Evolutionary conservation across 53 echinoderm and acorn worm species (phyloP), one percentile per base, ranked within the genome.

Genomic region (Echinarachnius parma): DNA sequence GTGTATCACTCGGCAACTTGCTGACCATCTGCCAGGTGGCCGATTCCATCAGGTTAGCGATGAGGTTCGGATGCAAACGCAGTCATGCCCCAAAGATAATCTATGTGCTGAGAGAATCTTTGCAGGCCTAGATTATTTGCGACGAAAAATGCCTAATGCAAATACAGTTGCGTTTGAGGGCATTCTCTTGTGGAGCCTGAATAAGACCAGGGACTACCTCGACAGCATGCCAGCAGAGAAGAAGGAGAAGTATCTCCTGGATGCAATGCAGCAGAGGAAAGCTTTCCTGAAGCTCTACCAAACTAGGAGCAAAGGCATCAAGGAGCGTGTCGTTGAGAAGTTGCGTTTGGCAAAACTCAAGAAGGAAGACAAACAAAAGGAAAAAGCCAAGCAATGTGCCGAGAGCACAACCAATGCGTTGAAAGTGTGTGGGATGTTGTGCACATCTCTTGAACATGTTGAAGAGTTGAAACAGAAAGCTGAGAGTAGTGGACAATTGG

Each of bases 231-330:
- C 53, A 53, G 53, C 0, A 53, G 53, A 53, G 18, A 53, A 53
- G 22, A 53, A 21, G 53, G 53, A 53, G 10, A 77, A 31, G 44
- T 67, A 64, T 34, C 4, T 82, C 1, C 44, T 27, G 3, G 23
- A 55, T n/a, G 82, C 76, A 33, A 75, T 16, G 32, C 62, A 82
- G 30, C 47, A 77, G 28, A 58, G 66, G 30, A 77, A 58, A 30
- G 56, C 65, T 28, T 64, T 77, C 64, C 46, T 77, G 9, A 39
- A 77, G 45, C 64, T 83, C 4, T 83, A 83, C 27, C 77, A 83
- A 28, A 20, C 35, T 13, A 82, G 61, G 25, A 66, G 76, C 23
- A 66, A 67, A 47, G 28, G 31, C 28, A 83, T 77, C 46, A 77
- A 68, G 48, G 59, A 66, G 21, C 34, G 22, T 21, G 24, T 76